Evolutionary conservation across 2,888 invertebrate genomes (phyloP).

Genomic region (Aplocera efformata): DNA sequence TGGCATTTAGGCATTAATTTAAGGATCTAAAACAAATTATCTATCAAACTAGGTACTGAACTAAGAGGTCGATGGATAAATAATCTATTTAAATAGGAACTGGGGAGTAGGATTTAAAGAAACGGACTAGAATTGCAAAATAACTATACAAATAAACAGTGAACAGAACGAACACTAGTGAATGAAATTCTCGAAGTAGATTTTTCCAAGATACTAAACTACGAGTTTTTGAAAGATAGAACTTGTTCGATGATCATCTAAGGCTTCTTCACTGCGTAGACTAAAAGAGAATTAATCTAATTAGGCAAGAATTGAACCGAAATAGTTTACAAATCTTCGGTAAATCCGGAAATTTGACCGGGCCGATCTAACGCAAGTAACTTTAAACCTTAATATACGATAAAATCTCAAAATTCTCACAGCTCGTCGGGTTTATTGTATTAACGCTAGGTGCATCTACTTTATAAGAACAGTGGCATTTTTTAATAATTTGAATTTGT

Average conservation of each 20-base stretch:
- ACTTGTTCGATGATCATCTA: constrained; percentile 57
- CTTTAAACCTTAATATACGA: constrained; percentile 71
- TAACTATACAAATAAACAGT: constrained; percentile 16
- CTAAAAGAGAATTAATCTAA: constrained; percentile 62
- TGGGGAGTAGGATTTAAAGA: constrained; percentile 51
- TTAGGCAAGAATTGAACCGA: constrained; percentile 74
- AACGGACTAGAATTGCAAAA: constrained; percentile 26
- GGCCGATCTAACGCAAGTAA: constrained; percentile 60
- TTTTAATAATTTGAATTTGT: constrained; percentile 78
- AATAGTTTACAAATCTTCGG: constrained; percentile 4
- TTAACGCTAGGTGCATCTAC: constrained; percentile 79
- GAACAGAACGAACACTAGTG: constrained; percentile 20
- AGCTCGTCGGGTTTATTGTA: constrained; percentile 80
- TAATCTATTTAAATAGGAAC: constrained; percentile 66
- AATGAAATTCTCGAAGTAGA: constrained; percentile 37
- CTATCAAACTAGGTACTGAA: constrained; percentile 51
- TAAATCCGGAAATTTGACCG: constrained; percentile 47
- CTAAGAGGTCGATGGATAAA: constrained; percentile 54
- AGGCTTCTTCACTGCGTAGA: constrained; percentile 56
- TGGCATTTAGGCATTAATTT: constrained; percentile 67
- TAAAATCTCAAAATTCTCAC: constrained; percentile 81
- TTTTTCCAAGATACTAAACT: constrained; percentile 47
- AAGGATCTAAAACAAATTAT: constrained; percentile 56
- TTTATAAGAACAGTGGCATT: constrained; percentile 78
- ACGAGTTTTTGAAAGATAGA: constrained; percentile 41